phyloP scores from a whole-genome alignment of 2,888 invertebrate species.

The Andrena trimmerana region DNA sequence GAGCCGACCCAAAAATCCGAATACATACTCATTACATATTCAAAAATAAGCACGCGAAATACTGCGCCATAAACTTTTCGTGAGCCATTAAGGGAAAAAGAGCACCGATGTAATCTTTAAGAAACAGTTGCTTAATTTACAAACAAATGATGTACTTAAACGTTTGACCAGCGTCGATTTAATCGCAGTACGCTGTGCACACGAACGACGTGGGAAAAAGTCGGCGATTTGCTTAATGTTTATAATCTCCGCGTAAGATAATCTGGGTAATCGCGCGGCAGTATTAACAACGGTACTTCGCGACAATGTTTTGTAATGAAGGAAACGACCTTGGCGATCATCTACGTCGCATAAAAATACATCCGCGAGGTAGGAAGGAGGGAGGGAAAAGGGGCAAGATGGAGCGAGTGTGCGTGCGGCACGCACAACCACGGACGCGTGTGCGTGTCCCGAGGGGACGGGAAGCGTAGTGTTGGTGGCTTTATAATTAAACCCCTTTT shows the following conservation, averaged over 20 bases:
- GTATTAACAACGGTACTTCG: slow-evolving; percentile 69
- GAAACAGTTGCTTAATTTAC: slow-evolving; percentile 26
- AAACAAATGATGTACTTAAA: slow-evolving; percentile 19
- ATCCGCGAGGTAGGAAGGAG: slow-evolving; percentile 1
- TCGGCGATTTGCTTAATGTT: slow-evolving; percentile 48
- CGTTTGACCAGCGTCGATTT: slow-evolving; percentile 33
- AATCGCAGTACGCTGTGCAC: slow-evolving; percentile 17
- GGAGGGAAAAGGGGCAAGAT: slow-evolving; percentile 31
- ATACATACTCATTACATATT: slow-evolving; percentile 5
- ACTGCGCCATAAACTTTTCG: slow-evolving; percentile 1
- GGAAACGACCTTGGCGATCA: slow-evolving; percentile 80
- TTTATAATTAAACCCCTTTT: slow-evolving; percentile 81
- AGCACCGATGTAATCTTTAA: slow-evolving; percentile 20
- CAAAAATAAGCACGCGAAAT: slow-evolving; percentile 8
- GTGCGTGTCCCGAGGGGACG: slow-evolving; percentile 67
- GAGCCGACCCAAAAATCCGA: no score
- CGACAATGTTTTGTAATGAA: slow-evolving; percentile 74
- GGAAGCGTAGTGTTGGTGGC: slow-evolving; percentile 75
- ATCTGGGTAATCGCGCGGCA: slow-evolving; percentile 67
- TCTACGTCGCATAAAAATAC: slow-evolving; percentile 68
- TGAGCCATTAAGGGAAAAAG: not conserved
- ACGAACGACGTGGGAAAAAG: slow-evolving; percentile 9
- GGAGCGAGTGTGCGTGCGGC: slow-evolving; percentile 73
- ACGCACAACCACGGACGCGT: slow-evolving; percentile 82
- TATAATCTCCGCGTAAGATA: slow-evolving; percentile 40